Conservation (phyloP, 2,797 vertebrate genomes). For the Xenopus petersii region DNA sequence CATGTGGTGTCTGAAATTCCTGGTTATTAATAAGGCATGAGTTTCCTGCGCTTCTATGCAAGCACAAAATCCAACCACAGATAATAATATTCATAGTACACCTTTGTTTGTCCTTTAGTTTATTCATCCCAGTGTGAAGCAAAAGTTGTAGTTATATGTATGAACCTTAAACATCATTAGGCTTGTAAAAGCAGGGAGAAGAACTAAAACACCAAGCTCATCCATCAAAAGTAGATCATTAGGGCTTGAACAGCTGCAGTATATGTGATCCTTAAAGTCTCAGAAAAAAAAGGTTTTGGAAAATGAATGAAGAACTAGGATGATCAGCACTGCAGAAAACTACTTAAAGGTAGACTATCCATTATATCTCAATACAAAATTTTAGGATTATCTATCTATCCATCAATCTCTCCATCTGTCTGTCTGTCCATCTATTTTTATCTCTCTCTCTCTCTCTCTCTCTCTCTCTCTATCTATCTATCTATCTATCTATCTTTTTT, state of each 20-base stretch:
- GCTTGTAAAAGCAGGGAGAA: neutral
- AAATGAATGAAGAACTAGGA: neutral
- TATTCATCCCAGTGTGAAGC: neutral
- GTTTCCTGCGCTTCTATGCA: neutral
- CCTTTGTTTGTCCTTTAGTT: neutral
- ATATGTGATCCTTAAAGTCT: neutral
- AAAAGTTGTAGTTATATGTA: neutral
- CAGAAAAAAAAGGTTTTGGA: neutral
- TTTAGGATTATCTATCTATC: no score
- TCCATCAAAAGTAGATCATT: constrained; percentile 8
- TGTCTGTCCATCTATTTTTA: no score
- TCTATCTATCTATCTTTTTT: no score
- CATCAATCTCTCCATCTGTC: no score
- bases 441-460: no score
- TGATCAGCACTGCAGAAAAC: neutral
- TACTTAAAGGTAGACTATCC: constrained; percentile 4
- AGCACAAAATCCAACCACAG: neutral
- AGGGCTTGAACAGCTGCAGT: constrained; percentile 2
- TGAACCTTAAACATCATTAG: neutral
- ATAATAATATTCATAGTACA: neutral
- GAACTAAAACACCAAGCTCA: neutral
- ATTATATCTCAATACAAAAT: neutral
- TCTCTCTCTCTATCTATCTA: no score
- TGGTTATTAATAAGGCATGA: no score
- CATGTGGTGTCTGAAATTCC: no score